Conservation (phyloP, 2,113 vertebrate species). For the Gymnogyps californianus region DNA sequence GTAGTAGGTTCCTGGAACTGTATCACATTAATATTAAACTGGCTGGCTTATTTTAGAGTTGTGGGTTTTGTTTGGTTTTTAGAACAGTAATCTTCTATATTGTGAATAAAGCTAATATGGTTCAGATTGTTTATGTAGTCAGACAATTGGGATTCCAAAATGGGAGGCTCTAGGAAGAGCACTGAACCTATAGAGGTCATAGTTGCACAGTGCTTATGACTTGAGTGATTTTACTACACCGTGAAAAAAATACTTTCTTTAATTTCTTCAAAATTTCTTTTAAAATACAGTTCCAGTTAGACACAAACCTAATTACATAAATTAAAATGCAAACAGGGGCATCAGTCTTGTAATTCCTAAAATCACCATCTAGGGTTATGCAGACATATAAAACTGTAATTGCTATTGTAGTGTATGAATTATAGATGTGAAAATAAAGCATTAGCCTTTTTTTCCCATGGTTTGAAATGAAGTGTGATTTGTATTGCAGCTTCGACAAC, state of each 20-base stretch:
- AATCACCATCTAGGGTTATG: background rate
- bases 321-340: background rate
- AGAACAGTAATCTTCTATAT: background rate
- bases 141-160: background rate
- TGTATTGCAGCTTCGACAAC: conserved; percentile 88
- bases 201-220: background rate
- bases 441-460: background rate
- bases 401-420: background rate
- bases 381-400: background rate
- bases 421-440: background rate
- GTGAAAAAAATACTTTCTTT: background rate
- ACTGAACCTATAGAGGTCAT: background rate
- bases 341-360: background rate
- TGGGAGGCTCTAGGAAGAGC: background rate
- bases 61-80: background rate
- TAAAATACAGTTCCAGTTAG: background rate
- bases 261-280: background rate
- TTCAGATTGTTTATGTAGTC: background rate
- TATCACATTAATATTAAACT: background rate
- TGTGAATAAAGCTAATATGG: background rate
- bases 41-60: background rate
- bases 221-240: background rate
- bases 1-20: background rate
- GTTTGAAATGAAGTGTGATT: conserved; percentile 13
- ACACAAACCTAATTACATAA: background rate